Evolutionary conservation across 2,888 invertebrate species (phyloP), one percentile per base, ranked within the genome.

Genomic region (Drosophila buzzatii): DNA sequence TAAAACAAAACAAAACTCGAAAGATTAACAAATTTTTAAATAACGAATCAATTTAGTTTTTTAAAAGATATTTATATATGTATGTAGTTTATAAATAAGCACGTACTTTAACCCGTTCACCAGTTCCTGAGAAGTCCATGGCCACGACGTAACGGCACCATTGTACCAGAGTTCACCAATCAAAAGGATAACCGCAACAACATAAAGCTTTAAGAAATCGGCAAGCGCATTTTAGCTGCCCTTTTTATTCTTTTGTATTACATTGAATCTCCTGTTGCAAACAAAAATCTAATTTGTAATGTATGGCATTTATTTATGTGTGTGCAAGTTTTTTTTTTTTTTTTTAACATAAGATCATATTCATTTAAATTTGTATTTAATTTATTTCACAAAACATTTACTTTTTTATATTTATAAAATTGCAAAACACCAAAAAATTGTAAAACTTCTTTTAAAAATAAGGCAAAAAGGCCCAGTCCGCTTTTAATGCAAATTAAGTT

Each of bases 141-240:
- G 67, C 71, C 80, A 31, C 49, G 41, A 51, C 65, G 42, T 45
- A 62, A 56, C 56, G 74, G 56, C 71, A 65, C 49, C 65, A 62
- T 65, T 72, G 56, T 60, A 70, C 65, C 77, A 73, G 42, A 72
- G 10, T 56, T 56, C 51, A 66, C 64, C 64, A 69, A 66, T 72
- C 53, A 42, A 68, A 82, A 67, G 63, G 58, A 70, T 60, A 73
- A 70, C 60, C 53, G 56, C 39, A 72, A 65, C 59, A 62, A 64
- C 52, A 44, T 33, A n/a, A 85, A 84, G 84, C 84, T 88, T 84
- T 88, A 84, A 82, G 27, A 82, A 52, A 68, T 53, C 70, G 71
- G 49, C 68, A 58, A 23, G 81, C 62, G n/a, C 35, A 1, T 49
- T 64, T 53, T 16, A 59, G 76, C 66, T 51, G 71, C 66, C 72